Evolutionary conservation across 2,888 invertebrate species (phyloP), one percentile per base, ranked within the genome.

Genomic region (Liodrosophila aerea): DNA sequence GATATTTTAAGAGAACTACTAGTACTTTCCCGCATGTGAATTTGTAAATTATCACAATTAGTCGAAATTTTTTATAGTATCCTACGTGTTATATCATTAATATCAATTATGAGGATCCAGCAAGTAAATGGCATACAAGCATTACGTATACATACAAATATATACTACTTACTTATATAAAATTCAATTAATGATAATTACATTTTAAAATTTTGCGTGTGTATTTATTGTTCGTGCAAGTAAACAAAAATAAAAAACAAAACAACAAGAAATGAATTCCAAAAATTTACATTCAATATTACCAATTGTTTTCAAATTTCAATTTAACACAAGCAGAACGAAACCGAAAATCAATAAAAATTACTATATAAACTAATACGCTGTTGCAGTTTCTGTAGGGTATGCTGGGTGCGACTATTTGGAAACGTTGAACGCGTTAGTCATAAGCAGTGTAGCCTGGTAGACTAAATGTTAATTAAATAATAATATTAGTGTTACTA

Each of bases 221-320:
- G 70, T 83, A 83, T 86, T 85, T 73, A 73, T 73, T 65, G 84
- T 84, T 84, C 81, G 73, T 64, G 64, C 64, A 60, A 86, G 59
- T 65, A 53, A 18, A 53, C 29, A 34, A 51, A 51, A 41, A 60
- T 46, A 61, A 41, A 44, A 56, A 51, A 47, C 33, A 64, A 39
- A 58, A 45, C n/a, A n/a, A n/a, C n/a, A 51, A 16, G 40, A 60
- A 54, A 63, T 52, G 31, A 34, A 62, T 59, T 61, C 69, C 51
- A 53, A 62, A 69, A 58, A 59, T 46, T 65, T 75, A 68, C 44
- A 78, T 63, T 59, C 52, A 59, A 49, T 47, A 67, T 64, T 53
- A 65, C 52, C 33, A 77, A 77, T 77, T 78, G 85, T 78, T 85
- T 78, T 69, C 57, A 63, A 80, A 66, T 69, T 83, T 58, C 52